phyloP scores from a whole-genome alignment of 2,797 vertebrate genomes.

The Danionella dracula region DNA sequence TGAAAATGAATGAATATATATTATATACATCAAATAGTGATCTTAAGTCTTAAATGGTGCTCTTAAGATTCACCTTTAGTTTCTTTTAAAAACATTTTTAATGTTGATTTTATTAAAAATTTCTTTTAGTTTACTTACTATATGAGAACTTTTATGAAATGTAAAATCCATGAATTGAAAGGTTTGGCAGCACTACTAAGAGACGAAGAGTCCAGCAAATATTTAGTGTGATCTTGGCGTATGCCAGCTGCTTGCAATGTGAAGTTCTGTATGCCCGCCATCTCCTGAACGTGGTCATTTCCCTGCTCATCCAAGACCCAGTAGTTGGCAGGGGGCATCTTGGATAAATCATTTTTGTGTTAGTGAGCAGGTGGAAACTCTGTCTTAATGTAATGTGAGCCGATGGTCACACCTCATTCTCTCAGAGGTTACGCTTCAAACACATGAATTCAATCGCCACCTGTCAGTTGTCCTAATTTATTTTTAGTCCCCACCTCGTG shows the following conservation, averaged over 20 bases:
- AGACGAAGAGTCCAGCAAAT: no score
- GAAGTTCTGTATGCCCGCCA: background rate
- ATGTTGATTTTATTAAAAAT: no score
- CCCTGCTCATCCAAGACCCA: constrained; percentile 22
- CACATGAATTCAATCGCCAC: constrained; percentile 41
- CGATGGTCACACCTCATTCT: constrained; percentile 42
- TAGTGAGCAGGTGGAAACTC: constrained; percentile 54
- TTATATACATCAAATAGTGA: no score
- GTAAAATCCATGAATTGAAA: no score
- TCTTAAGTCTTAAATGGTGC: no score
- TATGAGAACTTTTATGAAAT: no score
- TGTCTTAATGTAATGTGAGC: constrained; percentile 48
- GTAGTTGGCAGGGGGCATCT: constrained; percentile 26
- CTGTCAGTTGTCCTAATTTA: constrained; percentile 24
- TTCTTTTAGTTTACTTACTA: no score
- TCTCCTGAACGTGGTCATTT: constrained; percentile 26
- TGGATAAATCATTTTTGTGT: constrained; percentile 47
- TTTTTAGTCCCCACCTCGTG: constrained; percentile 41
- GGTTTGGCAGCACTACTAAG: no score
- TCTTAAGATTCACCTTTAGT: no score
- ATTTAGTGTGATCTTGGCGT: no score
- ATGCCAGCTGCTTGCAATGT: background rate
- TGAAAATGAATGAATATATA: no score
- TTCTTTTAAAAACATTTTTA: no score
- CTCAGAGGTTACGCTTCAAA: constrained; percentile 34